Evolutionary conservation across 2,888 invertebrate genomes (phyloP).

Genomic region (Epinotia nisella): DNA sequence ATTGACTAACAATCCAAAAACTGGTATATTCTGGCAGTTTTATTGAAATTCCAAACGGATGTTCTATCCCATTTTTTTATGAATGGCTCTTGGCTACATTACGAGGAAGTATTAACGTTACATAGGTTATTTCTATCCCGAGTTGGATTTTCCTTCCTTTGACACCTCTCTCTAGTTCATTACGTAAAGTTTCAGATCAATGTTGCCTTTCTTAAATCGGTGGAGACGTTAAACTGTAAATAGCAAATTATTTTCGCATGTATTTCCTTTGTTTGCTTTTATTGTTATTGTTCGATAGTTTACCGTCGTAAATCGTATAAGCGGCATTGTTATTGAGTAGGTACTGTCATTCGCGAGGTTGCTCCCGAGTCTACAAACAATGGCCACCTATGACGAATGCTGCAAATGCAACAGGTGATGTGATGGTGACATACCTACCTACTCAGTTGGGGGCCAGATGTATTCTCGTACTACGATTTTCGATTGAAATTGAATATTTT

Average conservation of each 20-base stretch:
- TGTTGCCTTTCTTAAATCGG: background rate
- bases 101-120: background rate
- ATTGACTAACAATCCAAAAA: too few relatives aligned
- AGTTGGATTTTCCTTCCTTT: background rate
- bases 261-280: background rate
- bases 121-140: background rate
- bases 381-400: background rate
- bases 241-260: background rate
- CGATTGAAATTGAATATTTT: background rate
- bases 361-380: slow-evolving; percentile 3
- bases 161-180: background rate
- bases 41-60: background rate
- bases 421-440: background rate
- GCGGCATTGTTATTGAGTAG: slow-evolving; percentile 1
- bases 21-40: too few relatives aligned
- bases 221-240: background rate
- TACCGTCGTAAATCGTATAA: slow-evolving; percentile 5
- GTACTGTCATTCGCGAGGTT: background rate
- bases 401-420: background rate
- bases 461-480: background rate
- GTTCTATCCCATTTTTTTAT: background rate
- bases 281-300: slow-evolving; percentile 1
- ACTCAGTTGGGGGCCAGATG: background rate
- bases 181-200: background rate
- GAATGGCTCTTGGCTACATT: background rate